phyloP scores from a whole-genome alignment of 2,797 vertebrate species.

The Chelonia mydas region DNA sequence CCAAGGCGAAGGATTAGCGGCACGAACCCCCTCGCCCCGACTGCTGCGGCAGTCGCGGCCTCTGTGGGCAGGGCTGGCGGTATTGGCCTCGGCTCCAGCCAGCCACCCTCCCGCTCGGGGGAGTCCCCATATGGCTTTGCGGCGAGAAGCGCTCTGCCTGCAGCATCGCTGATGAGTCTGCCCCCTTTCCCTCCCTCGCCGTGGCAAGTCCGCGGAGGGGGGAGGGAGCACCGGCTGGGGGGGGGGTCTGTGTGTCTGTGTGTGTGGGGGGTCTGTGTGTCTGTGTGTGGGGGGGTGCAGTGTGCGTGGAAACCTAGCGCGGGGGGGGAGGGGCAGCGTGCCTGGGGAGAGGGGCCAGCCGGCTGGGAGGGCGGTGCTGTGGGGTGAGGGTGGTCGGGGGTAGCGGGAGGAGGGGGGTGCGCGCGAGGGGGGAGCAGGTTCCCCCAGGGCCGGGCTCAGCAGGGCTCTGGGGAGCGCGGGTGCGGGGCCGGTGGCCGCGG shows the following conservation, averaged over 20 bases:
- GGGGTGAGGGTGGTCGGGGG: neutral
- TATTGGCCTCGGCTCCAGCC: neutral
- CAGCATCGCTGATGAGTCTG: neutral
- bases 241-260: no score
- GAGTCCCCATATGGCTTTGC: constrained; percentile 11
- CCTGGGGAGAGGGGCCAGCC: neutral
- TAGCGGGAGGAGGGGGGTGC: no score
- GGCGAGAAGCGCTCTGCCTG: neutral
- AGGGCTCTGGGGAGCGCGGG: constrained; percentile 31
- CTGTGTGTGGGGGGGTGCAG: neutral
- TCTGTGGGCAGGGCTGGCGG: neutral
- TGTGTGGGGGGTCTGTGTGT: neutral
- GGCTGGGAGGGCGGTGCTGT: neutral
- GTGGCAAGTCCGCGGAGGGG: neutral
- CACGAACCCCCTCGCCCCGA: no score
- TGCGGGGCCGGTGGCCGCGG: neutral
- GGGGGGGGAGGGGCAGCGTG: neutral
- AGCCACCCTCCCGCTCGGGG: neutral
- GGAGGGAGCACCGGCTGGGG: neutral
- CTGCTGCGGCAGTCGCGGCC: neutral
- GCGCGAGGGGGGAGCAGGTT: neutral
- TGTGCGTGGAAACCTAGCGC: neutral
- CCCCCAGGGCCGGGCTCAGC: neutral
- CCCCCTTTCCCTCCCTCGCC: no score
- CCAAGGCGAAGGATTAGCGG: neutral